Conservation (phyloP, 2,888 invertebrate species). For the Uropetala carovei region DNA sequence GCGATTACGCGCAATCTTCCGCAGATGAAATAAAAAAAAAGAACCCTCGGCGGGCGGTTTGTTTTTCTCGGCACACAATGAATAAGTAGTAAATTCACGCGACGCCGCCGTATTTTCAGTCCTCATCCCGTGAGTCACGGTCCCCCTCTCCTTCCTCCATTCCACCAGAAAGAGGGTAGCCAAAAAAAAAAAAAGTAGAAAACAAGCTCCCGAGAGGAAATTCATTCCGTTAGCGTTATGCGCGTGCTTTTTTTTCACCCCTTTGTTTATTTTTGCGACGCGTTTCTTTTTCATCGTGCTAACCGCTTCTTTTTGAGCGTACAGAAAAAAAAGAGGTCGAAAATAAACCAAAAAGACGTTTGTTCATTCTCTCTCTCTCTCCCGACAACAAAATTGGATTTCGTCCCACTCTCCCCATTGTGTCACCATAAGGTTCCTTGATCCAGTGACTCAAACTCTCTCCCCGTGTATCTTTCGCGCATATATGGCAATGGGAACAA, state of each 20-base stretch:
- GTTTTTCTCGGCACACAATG: constrained; percentile 3
- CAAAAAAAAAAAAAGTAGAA: not conserved
- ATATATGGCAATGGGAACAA: constrained; percentile 8
- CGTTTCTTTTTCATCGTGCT: no score
- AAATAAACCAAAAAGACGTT: not conserved
- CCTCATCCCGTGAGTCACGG: not conserved
- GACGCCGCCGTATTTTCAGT: constrained; percentile 8
- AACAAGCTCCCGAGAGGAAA: not conserved
- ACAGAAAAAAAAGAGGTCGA: not conserved
- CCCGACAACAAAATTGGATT: constrained; percentile 16
- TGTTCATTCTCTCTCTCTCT: not conserved
- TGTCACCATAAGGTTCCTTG: constrained; percentile 34
- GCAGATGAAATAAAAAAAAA: not conserved
- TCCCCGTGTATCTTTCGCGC: constrained; percentile 22
- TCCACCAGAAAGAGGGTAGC: not conserved
- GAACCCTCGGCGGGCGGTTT: not conserved
- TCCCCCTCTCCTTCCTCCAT: not conserved
- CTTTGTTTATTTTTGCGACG: not conserved
- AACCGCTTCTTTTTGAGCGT: no score
- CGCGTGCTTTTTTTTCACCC: not conserved
- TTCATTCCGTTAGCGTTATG: not conserved
- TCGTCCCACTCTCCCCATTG: constrained; percentile 25
- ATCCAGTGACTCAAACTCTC: constrained; percentile 27
- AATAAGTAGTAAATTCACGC: constrained; percentile 25
- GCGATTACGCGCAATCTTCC: not conserved